Conservation (phyloP, 2,797 vertebrate species). For the Balearica regulorum region DNA sequence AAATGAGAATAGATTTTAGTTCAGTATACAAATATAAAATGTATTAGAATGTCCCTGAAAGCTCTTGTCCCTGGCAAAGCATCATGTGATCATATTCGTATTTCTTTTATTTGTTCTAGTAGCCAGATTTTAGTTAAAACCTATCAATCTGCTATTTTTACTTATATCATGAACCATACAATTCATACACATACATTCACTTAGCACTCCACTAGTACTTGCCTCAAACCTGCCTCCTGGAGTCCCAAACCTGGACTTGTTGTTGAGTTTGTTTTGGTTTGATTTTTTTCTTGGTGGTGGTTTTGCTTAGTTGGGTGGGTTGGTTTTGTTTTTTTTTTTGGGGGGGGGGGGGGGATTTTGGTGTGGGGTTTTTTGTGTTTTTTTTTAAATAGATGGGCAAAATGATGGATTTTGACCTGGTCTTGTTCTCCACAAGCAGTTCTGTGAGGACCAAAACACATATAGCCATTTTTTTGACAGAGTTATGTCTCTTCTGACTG, state of each 20-base stretch:
- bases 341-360: no score
- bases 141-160: background rate
- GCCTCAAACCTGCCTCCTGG: background rate
- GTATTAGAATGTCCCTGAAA: background rate
- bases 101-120: background rate
- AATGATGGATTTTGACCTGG: background rate
- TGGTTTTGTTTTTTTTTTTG: no score
- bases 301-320: no score
- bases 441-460: background rate
- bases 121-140: background rate
- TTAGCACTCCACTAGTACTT: background rate
- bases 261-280: background rate
- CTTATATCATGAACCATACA: background rate
- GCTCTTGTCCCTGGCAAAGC: background rate
- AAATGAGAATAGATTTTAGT: background rate
- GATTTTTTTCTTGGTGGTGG: background rate
- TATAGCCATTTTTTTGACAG: background rate
- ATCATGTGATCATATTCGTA: background rate
- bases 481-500: background rate
- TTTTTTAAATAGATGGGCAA: background rate
- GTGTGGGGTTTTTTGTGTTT: no score
- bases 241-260: background rate
- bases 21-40: background rate
- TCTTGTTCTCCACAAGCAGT: background rate
- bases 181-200: background rate